A percentile compares a stretch with the other conserved stretches of the same genome.
Evolutionary conservation across 2,888 invertebrate species (phyloP).

Genomic region (Athalia cordata): DNA sequence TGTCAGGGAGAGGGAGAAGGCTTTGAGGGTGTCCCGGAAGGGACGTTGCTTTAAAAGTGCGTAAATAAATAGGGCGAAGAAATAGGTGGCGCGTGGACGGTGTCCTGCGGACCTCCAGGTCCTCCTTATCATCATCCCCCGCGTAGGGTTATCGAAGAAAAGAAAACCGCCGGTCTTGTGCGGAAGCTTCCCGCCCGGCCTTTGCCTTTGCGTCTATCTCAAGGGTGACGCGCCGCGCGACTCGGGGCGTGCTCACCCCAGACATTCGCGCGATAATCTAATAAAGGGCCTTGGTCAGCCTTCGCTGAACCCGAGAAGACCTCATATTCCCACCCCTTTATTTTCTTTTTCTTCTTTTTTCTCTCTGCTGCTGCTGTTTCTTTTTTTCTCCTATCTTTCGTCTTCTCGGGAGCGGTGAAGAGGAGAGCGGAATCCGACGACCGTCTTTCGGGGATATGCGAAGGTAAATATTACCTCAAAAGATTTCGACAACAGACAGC

Average conservation of each 20-base stretch:
- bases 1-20: constrained; percentile 33
- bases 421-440: too few relatives aligned
- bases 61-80: constrained; percentile 67
- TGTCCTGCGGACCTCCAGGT: constrained; percentile 29
- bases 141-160: constrained; percentile 13
- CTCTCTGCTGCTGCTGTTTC: too few relatives aligned
- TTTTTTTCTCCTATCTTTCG: not conserved
- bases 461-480: constrained; percentile 65
- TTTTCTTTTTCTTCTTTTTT: not conserved
- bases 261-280: constrained; percentile 70
- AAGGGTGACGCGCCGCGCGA: constrained; percentile 25
- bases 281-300: constrained; percentile 67
- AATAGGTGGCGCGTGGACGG: constrained; percentile 6
- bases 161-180: too few relatives aligned
- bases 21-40: not conserved
- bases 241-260: constrained; percentile 41
- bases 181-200: too few relatives aligned
- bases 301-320: not conserved
- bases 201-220: not conserved
- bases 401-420: not conserved
- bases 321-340: not conserved
- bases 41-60: constrained; percentile 65
- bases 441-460: constrained; percentile 52
- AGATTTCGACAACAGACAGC: constrained; percentile 35
- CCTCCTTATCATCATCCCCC: not conserved